A percentile compares a stretch with the other conserved stretches of the same genome.
These are phyloP conservation scores for Lytechinus pictus DNA, from an alignment of 35 echinoderm and acorn worm genomes.

Conservation along the genomic window DNA sequence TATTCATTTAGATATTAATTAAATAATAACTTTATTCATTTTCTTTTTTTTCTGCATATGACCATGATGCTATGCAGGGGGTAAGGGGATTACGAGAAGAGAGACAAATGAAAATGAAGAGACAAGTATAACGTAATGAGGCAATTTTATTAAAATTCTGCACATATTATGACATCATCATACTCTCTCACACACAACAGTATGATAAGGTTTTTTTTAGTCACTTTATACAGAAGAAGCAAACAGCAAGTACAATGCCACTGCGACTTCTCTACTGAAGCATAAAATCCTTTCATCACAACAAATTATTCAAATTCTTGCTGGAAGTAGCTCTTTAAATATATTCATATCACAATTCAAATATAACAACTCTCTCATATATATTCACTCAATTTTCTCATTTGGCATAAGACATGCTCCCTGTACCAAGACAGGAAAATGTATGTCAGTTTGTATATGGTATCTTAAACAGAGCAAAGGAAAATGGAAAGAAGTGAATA, in stretches of 20 bases:
- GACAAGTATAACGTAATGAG: not conserved
- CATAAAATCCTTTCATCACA: not conserved
- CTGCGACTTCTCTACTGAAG: not conserved
- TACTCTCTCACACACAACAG: conserved; percentile 5
- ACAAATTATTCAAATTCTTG: not conserved
- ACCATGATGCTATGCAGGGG: no score
- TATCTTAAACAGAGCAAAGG: not conserved
- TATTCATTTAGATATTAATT: no score
- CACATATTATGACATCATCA: not conserved
- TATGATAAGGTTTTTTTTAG: not conserved
- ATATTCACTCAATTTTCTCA: not conserved
- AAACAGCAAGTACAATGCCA: not conserved
- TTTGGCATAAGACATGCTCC: not conserved
- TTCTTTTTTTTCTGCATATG: no score
- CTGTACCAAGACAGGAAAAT: not conserved
- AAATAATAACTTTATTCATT: no score
- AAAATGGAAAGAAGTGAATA: not conserved
- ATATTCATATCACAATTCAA: not conserved
- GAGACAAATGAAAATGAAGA: not conserved
- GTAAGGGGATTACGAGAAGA: not conserved
- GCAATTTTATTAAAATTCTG: conserved; percentile 13
- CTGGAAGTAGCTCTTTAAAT: not conserved
- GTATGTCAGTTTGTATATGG: not conserved
- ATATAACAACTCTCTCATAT: not conserved
- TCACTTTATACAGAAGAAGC: not conserved